Conservation (phyloP, 2,113 vertebrate species). For the Pituophis catenifer region DNA sequence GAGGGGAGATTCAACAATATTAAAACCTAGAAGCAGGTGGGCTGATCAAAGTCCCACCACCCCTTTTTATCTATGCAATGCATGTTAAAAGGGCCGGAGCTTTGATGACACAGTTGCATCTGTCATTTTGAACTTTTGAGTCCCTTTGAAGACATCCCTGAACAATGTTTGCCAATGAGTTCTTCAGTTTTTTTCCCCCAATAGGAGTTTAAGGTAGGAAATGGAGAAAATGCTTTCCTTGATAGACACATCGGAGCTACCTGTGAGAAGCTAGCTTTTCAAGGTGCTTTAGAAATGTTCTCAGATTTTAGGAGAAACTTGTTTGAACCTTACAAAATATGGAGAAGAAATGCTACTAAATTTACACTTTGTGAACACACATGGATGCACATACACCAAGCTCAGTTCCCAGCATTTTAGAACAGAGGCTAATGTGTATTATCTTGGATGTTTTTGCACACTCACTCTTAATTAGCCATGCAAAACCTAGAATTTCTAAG, state of each 20-base stretch:
- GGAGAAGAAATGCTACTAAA: background rate
- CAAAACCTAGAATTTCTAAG: background rate
- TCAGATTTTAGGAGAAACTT: background rate
- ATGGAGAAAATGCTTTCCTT: background rate
- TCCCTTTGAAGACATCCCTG: background rate
- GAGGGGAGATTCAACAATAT: background rate
- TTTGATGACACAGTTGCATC: background rate
- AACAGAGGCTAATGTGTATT: background rate
- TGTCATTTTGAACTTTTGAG: background rate
- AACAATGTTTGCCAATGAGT: background rate
- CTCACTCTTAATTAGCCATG: background rate
- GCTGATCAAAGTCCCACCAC: background rate
- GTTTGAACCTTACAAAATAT: background rate
- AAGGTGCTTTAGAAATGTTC: background rate
- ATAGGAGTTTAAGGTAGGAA: background rate
- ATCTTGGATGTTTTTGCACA: background rate
- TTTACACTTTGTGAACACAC: background rate
- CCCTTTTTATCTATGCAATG: background rate
- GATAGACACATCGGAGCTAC: background rate
- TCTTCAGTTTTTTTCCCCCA: background rate
- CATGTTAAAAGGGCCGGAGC: background rate
- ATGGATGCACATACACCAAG: background rate
- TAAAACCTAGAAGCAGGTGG: background rate
- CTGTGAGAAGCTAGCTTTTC: background rate
- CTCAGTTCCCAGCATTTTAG: background rate